Evolutionary conservation across 2,113 vertebrate genomes (phyloP).

Genomic region (Mastomys coucha): DNA sequence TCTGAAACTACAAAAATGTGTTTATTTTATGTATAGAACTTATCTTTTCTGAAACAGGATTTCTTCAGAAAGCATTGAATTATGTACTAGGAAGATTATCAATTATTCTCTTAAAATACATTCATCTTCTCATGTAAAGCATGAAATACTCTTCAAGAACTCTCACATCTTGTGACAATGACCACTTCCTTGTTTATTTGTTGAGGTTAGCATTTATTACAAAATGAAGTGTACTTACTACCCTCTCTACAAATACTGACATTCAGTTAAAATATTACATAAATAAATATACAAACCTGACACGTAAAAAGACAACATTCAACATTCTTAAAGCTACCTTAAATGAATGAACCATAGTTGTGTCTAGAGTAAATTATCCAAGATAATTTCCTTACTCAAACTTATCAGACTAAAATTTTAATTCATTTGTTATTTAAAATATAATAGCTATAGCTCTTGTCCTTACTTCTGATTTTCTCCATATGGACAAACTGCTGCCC

Average conservation of each 20-base stretch:
- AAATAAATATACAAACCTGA: fast-evolving
- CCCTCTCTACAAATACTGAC: neutral
- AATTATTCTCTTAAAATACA: neutral
- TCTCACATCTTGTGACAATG: fast-evolving
- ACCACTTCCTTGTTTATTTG: neutral
- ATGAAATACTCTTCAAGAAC: neutral
- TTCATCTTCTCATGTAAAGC: neutral
- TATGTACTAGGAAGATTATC: neutral
- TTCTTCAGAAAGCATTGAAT: neutral
- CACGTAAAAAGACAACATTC: neutral
- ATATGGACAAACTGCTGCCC: neutral
- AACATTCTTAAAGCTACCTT: neutral
- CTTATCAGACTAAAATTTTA: neutral
- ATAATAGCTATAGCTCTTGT: neutral
- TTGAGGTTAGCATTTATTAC: neutral
- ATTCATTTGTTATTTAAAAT: neutral
- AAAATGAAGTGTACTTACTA: neutral
- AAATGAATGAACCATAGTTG: neutral
- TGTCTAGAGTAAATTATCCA: neutral
- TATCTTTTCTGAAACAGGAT: neutral
- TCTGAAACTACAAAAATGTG: neutral
- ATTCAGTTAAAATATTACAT: neutral
- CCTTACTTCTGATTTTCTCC: neutral
- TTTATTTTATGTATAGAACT: neutral
- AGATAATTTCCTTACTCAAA: neutral